Percentiles rank a stretch among this genome's conserved stretches.
These are phyloP conservation scores for Cinara cedri DNA, from an alignment of 2,888 invertebrate genomes.

Conservation along the genomic window DNA sequence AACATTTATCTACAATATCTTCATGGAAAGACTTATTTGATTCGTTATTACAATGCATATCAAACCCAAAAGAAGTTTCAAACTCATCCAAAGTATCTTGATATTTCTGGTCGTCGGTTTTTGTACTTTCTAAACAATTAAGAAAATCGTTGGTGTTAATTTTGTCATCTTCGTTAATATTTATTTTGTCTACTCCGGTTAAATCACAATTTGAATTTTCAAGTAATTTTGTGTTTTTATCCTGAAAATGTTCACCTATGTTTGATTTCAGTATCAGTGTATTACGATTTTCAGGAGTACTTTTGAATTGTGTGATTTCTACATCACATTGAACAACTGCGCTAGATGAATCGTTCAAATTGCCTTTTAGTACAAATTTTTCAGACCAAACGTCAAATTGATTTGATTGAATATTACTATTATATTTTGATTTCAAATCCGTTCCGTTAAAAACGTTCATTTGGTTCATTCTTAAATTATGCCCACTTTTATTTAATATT, in stretches of 20 bases:
- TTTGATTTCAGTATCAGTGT: not conserved
- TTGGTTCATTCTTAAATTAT: not conserved
- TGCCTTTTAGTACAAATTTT: slow-evolving; percentile 34
- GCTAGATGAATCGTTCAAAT: not conserved
- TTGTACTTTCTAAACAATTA: slow-evolving; percentile 26
- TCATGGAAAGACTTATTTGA: slow-evolving; percentile 42
- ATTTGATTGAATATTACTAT: slow-evolving; percentile 13
- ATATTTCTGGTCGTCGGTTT: slow-evolving; percentile 40
- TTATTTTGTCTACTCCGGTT: not conserved
- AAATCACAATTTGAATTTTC: slow-evolving; percentile 11
- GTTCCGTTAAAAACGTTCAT: not conserved
- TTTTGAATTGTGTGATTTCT: slow-evolving; percentile 39
- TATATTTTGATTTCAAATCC: slow-evolving; percentile 39
- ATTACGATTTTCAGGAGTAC: slow-evolving; percentile 24
- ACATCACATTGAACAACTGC: slow-evolving; percentile 43
- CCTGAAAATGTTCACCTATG: slow-evolving; percentile 4
- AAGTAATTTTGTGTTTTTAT: not conserved
- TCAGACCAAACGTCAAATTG: slow-evolving; percentile 53
- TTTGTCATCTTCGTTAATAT: slow-evolving; percentile 1
- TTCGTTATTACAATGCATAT: slow-evolving; percentile 39
- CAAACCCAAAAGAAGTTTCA: slow-evolving; percentile 47
- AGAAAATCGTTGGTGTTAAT: slow-evolving; percentile 34
- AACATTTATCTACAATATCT: slow-evolving; percentile 47
- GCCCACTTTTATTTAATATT: slow-evolving; percentile 3
- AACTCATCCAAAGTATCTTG: slow-evolving; percentile 48